A percentile compares a stretch with the other conserved stretches of the same genome.
These are phyloP conservation scores for Drosophila tropicalis DNA, from an alignment of 1,140 invertebrate species.

Conservation along the genomic window DNA sequence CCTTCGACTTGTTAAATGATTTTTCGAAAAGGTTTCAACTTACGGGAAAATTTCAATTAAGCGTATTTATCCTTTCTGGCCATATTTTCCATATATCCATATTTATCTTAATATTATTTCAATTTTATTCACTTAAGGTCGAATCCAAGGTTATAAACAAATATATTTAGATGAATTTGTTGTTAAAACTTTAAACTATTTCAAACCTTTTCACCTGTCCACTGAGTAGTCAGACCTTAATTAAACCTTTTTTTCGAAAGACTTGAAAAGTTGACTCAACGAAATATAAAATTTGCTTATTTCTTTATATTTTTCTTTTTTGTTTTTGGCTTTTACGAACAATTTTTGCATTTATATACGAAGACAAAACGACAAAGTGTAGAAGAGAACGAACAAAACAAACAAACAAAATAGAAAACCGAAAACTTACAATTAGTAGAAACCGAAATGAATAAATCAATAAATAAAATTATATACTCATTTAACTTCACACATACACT, in stretches of 20 bases:
- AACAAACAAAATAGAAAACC: conserved; percentile 24
- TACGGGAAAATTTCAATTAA: too few relatives aligned
- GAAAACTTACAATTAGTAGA: conserved; percentile 40
- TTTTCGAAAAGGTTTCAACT: too few relatives aligned
- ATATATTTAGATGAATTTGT: too few relatives aligned
- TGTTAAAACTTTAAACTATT: background rate
- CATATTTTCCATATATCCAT: too few relatives aligned
- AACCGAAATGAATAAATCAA: conserved; percentile 30
- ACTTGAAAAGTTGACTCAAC: conserved; percentile 54
- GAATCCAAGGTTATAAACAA: too few relatives aligned
- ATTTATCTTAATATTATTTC: too few relatives aligned
- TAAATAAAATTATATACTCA: conserved; percentile 38
- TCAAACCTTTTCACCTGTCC: background rate
- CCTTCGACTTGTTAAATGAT: too few relatives aligned
- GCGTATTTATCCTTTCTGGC: too few relatives aligned
- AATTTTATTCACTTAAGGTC: too few relatives aligned
- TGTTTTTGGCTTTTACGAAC: conserved; percentile 43
- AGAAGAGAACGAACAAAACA: conserved; percentile 14
- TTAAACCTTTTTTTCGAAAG: conserved; percentile 27
- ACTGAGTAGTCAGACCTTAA: background rate
- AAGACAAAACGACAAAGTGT: conserved; percentile 32
- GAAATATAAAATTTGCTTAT: conserved; percentile 30
- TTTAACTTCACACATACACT: background rate
- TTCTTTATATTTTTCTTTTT: conserved; percentile 28
- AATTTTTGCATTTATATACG: conserved; percentile 65